Percentiles rank a stretch among this genome's conserved stretches.
phyloP scores from a whole-genome alignment of 2,888 invertebrate species.

The Achlya flavicornis region DNA sequence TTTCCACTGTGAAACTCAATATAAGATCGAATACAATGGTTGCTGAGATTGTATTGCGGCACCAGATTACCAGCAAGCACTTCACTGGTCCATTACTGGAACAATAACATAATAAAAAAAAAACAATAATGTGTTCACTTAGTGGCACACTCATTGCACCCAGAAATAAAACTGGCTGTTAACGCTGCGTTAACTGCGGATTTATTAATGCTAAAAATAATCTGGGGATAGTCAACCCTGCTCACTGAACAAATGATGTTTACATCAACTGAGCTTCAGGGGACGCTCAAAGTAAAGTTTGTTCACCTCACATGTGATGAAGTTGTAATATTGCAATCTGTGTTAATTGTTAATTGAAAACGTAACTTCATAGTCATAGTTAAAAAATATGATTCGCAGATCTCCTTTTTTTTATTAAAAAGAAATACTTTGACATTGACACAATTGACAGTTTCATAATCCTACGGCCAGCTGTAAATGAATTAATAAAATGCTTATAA shows the following conservation, averaged over 20 bases:
- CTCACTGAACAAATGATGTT: conserved; percentile 62
- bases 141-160: background rate
- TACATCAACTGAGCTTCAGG: conserved; percentile 65
- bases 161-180: conserved; percentile 11
- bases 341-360: background rate
- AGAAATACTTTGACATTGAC: background rate
- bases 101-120: background rate
- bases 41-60: background rate
- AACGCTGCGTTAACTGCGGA: conserved; percentile 13
- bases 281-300: conserved; percentile 68
- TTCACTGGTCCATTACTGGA: background rate
- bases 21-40: background rate
- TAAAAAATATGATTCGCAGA: background rate
- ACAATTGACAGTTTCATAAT: background rate
- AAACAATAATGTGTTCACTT: conserved; percentile 2
- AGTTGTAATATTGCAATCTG: background rate
- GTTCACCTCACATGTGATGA: conserved; percentile 60
- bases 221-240: conserved; percentile 55
- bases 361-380: background rate
- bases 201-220: conserved; percentile 28
- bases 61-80: background rate
- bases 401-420: too few species aligned
- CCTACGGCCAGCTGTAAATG: too few species aligned
- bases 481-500: too few species aligned
- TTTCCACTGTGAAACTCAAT: background rate